Percentiles rank a stretch among this genome's conserved stretches.
Conservation (phyloP, 2,888 invertebrate species). For the Blomia tropicalis region DNA sequence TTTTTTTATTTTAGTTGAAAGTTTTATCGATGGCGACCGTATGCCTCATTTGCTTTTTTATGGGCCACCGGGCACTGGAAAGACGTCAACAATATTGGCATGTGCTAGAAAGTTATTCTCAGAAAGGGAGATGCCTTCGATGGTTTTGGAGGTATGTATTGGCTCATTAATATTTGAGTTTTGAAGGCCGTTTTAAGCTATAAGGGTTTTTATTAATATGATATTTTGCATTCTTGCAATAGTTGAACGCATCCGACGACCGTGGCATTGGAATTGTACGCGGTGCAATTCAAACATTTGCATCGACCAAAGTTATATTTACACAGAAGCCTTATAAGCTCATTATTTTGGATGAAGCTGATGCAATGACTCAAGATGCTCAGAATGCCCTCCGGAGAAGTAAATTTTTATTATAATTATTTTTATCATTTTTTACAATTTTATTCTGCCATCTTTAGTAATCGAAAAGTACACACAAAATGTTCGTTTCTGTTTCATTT, state of each 20-base stretch:
- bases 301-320: constrained; percentile 86
- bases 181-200: neutral
- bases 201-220: constrained; percentile 2
- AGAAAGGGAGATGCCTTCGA: constrained; percentile 72
- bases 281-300: constrained; percentile 84
- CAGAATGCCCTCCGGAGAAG: constrained; percentile 91
- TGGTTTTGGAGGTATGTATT: constrained; percentile 59
- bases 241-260: constrained; percentile 97
- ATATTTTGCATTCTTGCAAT: constrained; percentile 26
- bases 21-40: constrained; percentile 74
- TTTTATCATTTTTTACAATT: neutral
- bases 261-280: constrained; percentile 88
- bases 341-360: constrained; percentile 93
- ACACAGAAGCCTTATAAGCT: constrained; percentile 73
- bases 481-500: constrained; percentile 93
- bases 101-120: constrained; percentile 82
- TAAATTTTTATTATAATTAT: constrained; percentile 36
- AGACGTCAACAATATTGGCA: constrained; percentile 91
- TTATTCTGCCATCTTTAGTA: constrained; percentile 46
- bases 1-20: constrained; percentile 46
- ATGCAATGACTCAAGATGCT: constrained; percentile 98
- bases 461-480: constrained; percentile 99
- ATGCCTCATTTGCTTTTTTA: constrained; percentile 90
- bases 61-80: constrained; percentile 95
- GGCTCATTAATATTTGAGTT: constrained; percentile 13